Base-by-base conservation (phyloP, 1,140 invertebrate species). In the Vollenhovia emeryi region DNA sequence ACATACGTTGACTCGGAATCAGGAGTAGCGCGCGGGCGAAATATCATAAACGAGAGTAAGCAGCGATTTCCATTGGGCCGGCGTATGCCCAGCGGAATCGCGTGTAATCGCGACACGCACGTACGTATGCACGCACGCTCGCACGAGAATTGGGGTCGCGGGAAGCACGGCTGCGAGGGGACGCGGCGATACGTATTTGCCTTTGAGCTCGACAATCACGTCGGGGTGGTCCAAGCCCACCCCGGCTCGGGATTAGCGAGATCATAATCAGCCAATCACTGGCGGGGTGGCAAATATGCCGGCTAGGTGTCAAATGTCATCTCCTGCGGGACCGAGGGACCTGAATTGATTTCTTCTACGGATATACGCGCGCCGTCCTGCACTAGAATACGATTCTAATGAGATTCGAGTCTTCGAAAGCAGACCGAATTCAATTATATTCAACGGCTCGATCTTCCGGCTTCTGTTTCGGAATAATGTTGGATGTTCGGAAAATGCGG, bases 261-360 rank as follows among this genome's bases (percentile, higher is more conserved):
- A 94, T 94, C 92, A 93, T 94, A 94, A 94, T 94, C 93, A 93
- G 89, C 89, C 92, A 91, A 94, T 94, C 90, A 89, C 43, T 87
- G 87, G 78, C 74, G 71, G 86, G 80, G 85, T 60, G 48, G 84
- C 84, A 83, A 86, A 83, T 83, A 83, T 82, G 55, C 82, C 15
- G 43, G 43, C 85, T 60, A 94, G 92, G 93, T 94, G 93, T 94
- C 93, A 92, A 94, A 94, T 94, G 92, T 94, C 93, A 91, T 87
- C 86, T 93, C 91, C 87, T 84, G 24, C 33, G 83, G 90, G 89
- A 89, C 83, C 76, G 57, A 82, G 87, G 89, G 87, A 73, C 1
- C 74, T 86, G 73, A 89, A 92, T 92, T 91, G 91, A 92, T 92
- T 92, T 91, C 88, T 87, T 87, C 87, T 83, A 50, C 57, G 8